Base-by-base conservation (phyloP, 2,113 vertebrate species). In the Heterochromis multidens region DNA sequence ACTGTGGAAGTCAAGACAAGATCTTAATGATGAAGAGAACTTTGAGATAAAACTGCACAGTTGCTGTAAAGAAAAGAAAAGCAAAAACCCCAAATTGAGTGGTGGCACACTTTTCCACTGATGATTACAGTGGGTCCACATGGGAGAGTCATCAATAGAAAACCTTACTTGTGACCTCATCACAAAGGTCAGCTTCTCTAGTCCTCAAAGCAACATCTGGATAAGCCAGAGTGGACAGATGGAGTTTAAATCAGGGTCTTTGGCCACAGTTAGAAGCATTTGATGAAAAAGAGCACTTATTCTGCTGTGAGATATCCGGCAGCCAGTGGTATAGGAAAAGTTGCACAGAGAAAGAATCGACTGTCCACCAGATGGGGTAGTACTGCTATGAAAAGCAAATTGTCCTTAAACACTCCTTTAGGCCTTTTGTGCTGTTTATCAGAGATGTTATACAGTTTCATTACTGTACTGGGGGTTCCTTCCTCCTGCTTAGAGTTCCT, bases 361-460 rank as follows among this genome's bases (percentile, higher is more conserved):
- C 19, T 87, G 21, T 84, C 91, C 89, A 92, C 40, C 77, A 89
- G 83, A 56, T 88, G 89, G 83, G 17, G 91, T 52, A 12, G 58
- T 78, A 35, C 6, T 56, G 40, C 65, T 63, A 0, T 56, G 4
- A 62, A 59, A 7, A 3, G n/a, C 37, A 1, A 17, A 27, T 65
- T 56, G 33, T 49, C 63, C 29, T 77, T 17, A 65, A 31, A 81
- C 16, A 7, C 77, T 25, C 21, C 23, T 54, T 6, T 7, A 27
- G 4, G n/a, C 16, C 67, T 33, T 52, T 5, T 59, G 25, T 25
- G 12, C 19, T 31, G 46, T 46, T 60, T 2, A 21, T 33, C 35
- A 31, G 27, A 37, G 0, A 11, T 21, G 58, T 43, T 54, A 6
- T 0, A 7, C 8, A 54, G 25, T 10, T 12, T 83, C 40, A 23